These are phyloP conservation scores for Lepidonotus clava DNA, from an alignment of 2,888 invertebrate species.

Conservation along the genomic window DNA sequence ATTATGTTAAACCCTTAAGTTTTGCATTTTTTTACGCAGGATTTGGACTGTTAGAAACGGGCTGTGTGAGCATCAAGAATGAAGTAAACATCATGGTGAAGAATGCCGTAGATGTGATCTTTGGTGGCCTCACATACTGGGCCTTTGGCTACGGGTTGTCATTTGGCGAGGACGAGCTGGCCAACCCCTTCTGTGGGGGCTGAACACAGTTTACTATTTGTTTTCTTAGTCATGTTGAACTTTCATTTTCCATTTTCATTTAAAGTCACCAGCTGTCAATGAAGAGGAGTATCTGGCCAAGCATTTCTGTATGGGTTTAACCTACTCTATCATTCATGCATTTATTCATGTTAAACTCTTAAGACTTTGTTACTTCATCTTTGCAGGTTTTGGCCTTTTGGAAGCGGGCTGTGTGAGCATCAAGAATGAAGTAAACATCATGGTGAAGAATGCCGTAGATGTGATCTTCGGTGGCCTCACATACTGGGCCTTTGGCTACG, in stretches of 20 bases:
- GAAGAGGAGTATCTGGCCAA: background rate
- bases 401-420: slow-evolving; percentile 72
- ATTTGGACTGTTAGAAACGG: slow-evolving; percentile 74
- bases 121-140: slow-evolving; percentile 74
- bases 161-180: slow-evolving; percentile 62
- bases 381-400: slow-evolving; percentile 73
- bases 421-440: slow-evolving; percentile 75
- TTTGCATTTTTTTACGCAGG: too few species aligned
- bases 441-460: slow-evolving; percentile 76
- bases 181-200: slow-evolving; percentile 87
- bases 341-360: background rate
- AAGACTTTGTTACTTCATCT: background rate
- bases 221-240: too few species aligned
- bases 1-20: too few species aligned
- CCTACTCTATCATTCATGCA: background rate
- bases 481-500: slow-evolving; percentile 74
- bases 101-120: slow-evolving; percentile 74
- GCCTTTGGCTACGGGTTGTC: slow-evolving; percentile 72
- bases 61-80: slow-evolving; percentile 72
- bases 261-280: background rate
- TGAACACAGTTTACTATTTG: too few species aligned
- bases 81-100: slow-evolving; percentile 76
- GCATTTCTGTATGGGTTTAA: background rate
- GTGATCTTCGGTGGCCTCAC: slow-evolving; percentile 74
- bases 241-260: slow-evolving; percentile 80